Evolutionary conservation across 2,113 vertebrate genomes (phyloP), one percentile per base, ranked within the genome.

Genomic region (Polypterus bichir): DNA sequence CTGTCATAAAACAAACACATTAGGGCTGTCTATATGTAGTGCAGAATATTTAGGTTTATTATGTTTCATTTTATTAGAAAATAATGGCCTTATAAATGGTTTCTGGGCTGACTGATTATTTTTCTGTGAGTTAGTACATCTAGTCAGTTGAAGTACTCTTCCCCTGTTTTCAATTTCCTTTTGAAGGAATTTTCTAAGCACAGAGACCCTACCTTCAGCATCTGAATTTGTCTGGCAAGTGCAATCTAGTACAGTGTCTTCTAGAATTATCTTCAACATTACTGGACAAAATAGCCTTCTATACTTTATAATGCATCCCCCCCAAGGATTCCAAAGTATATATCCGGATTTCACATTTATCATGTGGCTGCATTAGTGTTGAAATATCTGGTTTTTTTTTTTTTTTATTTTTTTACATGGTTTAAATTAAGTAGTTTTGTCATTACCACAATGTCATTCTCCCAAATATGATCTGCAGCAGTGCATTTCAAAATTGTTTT

Each of bases 261-360:
- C 61, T n/a, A 3, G 53, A n/a, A 63, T 55, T 10, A 63, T 49
- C 59, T 2, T 9, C 10, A 61, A 11, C 10, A 61, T 27, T 7
- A 61, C 44, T 7, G 59, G 59, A n/a, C 59, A 61, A 6, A 49
- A 48, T 44, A 49, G 44, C 6, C 59, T 47, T 3, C 47, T 46
- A 47, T 48, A 9, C 5, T 47, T 60, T 5, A 60, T 47, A 8
- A 60, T 27, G 27, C 59, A 48, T 47, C 3, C 46, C 27, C 46
- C 27, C 27, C 47, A 27, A 7, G 8, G 59, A 46, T 46, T 60
- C 51, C 3, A 52, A 52, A 52, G 5, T 48, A 5, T 10, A 2
- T 5, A 60, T 47, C n/a, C 52, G 48, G 10, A 61, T 51, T 27
- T 61, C 61, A 67, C 52, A 63, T 60, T 67, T 54, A 67, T 67